Conservation (phyloP, 2,113 vertebrate species). For the Chrysochloris asiatica region DNA sequence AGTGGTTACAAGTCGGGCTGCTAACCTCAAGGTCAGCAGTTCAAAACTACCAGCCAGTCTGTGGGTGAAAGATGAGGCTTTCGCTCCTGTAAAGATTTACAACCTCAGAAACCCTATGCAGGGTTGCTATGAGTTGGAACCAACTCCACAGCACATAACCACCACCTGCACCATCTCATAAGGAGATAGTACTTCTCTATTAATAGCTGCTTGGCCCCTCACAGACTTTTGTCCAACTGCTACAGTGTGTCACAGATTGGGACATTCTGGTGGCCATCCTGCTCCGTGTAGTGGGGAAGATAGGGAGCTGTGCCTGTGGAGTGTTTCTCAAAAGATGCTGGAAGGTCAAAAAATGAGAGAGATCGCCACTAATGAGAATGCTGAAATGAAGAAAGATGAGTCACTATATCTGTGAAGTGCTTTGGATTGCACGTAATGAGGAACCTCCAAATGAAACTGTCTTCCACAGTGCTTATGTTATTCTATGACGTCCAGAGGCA, state of each 20-base stretch:
- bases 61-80: no score
- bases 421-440: not conserved
- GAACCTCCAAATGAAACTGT: not conserved
- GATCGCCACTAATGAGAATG: not conserved
- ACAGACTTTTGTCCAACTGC: not conserved
- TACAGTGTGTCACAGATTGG: not conserved
- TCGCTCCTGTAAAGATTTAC: no score
- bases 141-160: no score
- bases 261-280: not conserved
- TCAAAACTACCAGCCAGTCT: no score
- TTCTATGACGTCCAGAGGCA: not conserved
- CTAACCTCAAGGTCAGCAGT: no score
- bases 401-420: not conserved
- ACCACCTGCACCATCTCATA: no score
- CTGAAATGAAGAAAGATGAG: not conserved
- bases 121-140: no score
- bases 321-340: not conserved
- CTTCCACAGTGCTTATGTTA: not conserved
- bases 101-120: no score
- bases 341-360: not conserved
- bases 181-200: not conserved
- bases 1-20: no score
- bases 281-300: not conserved
- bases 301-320: not conserved
- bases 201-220: not conserved